Conservation (phyloP, 1,140 invertebrate genomes). For the Aphidius gifuensis region DNA sequence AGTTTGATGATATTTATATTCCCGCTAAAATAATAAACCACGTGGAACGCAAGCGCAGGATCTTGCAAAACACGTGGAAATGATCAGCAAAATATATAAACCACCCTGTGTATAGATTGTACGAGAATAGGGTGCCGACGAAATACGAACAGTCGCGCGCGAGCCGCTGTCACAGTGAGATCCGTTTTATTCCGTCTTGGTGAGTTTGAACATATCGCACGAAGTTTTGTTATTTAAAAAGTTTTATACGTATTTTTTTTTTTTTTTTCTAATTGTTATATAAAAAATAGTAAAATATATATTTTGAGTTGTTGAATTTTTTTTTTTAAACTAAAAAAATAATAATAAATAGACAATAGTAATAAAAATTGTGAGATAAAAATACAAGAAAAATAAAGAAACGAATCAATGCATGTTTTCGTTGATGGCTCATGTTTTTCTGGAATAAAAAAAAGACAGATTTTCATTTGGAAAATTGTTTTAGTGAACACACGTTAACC, state of each 20-base stretch:
- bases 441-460: too few relatives aligned
- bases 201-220: constrained; percentile 7
- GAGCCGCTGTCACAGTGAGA: constrained; percentile 49
- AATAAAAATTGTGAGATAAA: too few relatives aligned
- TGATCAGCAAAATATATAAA: not conserved
- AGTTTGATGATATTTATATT: not conserved
- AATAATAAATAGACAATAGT: too few relatives aligned
- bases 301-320: too few relatives aligned
- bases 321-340: too few relatives aligned
- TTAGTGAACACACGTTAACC: too few relatives aligned
- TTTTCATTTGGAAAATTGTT: too few relatives aligned
- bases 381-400: too few relatives aligned
- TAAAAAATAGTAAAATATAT: too few relatives aligned
- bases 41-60: constrained; percentile 34
- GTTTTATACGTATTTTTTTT: not conserved
- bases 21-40: constrained; percentile 28
- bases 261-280: too few relatives aligned
- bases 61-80: constrained; percentile 30
- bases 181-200: constrained; percentile 32
- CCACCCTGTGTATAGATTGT: constrained; percentile 19
- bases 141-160: constrained; percentile 49
- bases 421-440: too few relatives aligned
- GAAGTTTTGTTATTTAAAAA: not conserved
- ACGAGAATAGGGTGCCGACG: constrained; percentile 27
- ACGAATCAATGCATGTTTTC: too few relatives aligned